A percentile compares a stretch with the other conserved stretches of the same genome.
Conservation (phyloP, 2,888 invertebrate species). For the Acrobeloides nanus region DNA sequence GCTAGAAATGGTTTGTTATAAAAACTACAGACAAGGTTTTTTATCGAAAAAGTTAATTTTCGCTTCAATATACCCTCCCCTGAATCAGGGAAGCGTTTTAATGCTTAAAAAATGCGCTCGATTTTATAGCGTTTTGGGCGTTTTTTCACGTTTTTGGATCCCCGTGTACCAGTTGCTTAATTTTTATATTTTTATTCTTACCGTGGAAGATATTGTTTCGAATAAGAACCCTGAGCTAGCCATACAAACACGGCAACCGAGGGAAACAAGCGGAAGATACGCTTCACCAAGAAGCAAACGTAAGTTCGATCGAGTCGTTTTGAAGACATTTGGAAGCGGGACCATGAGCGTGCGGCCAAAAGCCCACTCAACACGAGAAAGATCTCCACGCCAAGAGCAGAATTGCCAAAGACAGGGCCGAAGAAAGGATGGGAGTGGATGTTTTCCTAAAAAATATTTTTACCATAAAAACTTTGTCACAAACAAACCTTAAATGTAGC, state of each 20-base stretch:
- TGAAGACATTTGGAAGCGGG: slow-evolving; percentile 25
- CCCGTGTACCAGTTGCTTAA: background rate
- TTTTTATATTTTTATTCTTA: slow-evolving; percentile 3
- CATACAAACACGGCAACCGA: slow-evolving; percentile 41
- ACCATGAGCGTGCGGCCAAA: slow-evolving; percentile 46
- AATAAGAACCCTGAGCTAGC: slow-evolving; percentile 39
- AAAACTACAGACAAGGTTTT: slow-evolving; percentile 1
- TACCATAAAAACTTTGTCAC: background rate
- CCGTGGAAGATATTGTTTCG: slow-evolving; percentile 31
- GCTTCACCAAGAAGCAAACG: slow-evolving; percentile 31
- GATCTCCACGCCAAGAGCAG: slow-evolving; percentile 49
- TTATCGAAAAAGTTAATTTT: too few relatives aligned
- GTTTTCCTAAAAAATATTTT: slow-evolving; percentile 20
- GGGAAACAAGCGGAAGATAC: slow-evolving; percentile 42
- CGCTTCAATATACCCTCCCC: too few relatives aligned
- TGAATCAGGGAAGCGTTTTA: too few relatives aligned
- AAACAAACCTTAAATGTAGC: slow-evolving; percentile 35
- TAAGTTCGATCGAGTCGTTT: slow-evolving; percentile 28
- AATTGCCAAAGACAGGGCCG: slow-evolving; percentile 49
- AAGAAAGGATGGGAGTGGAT: slow-evolving; percentile 47
- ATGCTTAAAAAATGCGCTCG: too few relatives aligned
- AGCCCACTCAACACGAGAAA: slow-evolving; percentile 48
- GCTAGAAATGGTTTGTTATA: slow-evolving; percentile 15
- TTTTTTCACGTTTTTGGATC: background rate
- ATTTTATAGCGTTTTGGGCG: too few relatives aligned